These are phyloP conservation scores for Perodicticus potto DNA, from an alignment of 2,797 vertebrate species.

Conservation along the genomic window DNA sequence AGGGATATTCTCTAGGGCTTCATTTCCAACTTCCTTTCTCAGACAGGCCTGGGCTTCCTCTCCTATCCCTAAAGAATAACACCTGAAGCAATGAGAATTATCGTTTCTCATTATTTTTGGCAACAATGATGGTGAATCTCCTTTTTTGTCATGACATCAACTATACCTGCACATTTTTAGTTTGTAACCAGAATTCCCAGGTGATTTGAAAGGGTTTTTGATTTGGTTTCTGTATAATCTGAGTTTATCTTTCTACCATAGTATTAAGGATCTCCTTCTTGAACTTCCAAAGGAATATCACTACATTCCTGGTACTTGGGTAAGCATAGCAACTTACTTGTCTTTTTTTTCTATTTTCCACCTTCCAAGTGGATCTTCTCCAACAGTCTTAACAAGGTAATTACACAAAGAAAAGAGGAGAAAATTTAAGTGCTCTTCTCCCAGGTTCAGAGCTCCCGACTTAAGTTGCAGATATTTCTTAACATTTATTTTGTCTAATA, in stretches of 20 bases:
- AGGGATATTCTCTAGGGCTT: not conserved
- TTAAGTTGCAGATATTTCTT: not conserved
- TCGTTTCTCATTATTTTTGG: constrained; percentile 11
- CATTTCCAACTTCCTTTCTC: not conserved
- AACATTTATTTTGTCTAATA: not conserved
- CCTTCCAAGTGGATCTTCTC: not conserved
- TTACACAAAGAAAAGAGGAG: not conserved
- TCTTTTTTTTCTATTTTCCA: not conserved
- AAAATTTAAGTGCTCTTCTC: not conserved
- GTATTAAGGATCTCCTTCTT: not conserved
- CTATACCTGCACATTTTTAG: not conserved
- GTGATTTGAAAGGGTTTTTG: constrained; percentile 5
- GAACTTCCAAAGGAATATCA: not conserved
- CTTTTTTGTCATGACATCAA: not conserved
- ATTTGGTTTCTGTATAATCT: constrained; percentile 9
- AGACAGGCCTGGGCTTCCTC: too few relatives aligned
- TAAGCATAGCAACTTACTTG: not conserved
- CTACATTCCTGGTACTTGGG: not conserved
- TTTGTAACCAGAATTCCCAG: not conserved
- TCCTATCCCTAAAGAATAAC: not conserved
- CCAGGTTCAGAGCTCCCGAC: not conserved
- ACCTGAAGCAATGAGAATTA: not conserved
- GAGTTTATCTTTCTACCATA: not conserved
- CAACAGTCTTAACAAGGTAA: not conserved
- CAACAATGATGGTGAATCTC: not conserved